Conservation (phyloP, 2,113 vertebrate genomes). For the Collichthys lucidus region DNA sequence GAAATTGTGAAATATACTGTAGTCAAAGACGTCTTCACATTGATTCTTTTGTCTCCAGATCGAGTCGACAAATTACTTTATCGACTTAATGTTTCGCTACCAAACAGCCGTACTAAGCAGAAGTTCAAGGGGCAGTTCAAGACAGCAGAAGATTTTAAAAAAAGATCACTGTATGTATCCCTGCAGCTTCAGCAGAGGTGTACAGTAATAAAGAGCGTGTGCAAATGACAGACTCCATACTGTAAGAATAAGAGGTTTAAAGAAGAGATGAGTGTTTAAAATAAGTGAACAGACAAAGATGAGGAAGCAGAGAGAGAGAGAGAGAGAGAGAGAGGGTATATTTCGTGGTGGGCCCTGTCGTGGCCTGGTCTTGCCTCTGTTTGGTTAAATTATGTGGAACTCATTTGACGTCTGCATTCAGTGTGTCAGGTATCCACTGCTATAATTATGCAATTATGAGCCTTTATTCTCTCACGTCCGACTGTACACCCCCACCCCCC, state of each 20-base stretch:
- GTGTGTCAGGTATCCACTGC: conserved; percentile 85
- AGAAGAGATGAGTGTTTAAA: conserved; percentile 14
- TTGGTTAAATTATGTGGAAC: conserved; percentile 87
- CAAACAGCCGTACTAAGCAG: not conserved
- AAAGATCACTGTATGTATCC: not conserved
- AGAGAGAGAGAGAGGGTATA: conserved; percentile 37
- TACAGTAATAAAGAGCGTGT: not conserved
- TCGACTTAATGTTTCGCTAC: not conserved
- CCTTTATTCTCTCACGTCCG: conserved; percentile 80
- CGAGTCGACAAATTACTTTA: not conserved
- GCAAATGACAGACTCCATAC: conserved; percentile 16
- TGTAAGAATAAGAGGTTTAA: conserved; percentile 21
- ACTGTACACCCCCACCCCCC: conserved; percentile 66
- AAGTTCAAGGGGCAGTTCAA: not conserved
- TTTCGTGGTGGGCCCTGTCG: conserved; percentile 67
- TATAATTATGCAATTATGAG: conserved; percentile 87
- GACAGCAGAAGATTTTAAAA: not conserved
- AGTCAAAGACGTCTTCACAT: not conserved
- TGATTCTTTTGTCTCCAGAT: not conserved
- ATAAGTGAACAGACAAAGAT: conserved; percentile 26
- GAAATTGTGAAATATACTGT: not conserved
- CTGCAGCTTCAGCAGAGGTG: not conserved
- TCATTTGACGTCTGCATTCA: conserved; percentile 85
- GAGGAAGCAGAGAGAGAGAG: conserved; percentile 28
- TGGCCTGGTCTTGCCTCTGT: conserved; percentile 81